phyloP scores from a whole-genome alignment of 2,113 vertebrate genomes.

The Hyperoodon ampullatus region DNA sequence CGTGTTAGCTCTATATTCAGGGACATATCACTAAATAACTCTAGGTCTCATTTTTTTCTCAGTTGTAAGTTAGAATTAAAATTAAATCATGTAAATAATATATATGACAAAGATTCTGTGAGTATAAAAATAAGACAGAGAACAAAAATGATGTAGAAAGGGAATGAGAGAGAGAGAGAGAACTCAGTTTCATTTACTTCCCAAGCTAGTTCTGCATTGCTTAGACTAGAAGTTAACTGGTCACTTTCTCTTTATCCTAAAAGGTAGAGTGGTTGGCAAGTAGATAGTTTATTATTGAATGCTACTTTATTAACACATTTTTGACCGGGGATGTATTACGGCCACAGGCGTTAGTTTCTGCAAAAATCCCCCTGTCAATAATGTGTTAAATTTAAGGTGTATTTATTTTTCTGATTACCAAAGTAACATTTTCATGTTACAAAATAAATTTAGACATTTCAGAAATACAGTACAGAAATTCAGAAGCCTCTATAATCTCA shows the following conservation, averaged over 20 bases:
- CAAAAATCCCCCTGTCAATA: too few relatives aligned
- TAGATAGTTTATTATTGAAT: background rate
- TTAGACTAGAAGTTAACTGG: background rate
- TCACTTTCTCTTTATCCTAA: background rate
- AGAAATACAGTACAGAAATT: background rate
- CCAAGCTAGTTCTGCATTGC: background rate
- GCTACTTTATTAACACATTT: background rate
- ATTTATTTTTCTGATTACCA: background rate
- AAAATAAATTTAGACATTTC: background rate
- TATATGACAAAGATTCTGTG: background rate
- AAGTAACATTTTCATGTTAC: background rate
- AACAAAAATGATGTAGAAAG: background rate
- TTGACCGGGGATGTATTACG: too few relatives aligned
- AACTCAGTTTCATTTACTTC: background rate
- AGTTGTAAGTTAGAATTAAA: background rate
- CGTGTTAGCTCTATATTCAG: background rate
- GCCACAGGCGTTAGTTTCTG: too few relatives aligned
- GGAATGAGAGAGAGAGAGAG: background rate
- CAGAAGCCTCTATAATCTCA: background rate
- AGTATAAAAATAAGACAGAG: background rate
- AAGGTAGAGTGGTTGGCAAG: background rate
- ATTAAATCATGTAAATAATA: background rate
- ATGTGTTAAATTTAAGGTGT: background rate
- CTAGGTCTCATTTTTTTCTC: background rate
- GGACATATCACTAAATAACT: background rate